phyloP scores from a whole-genome alignment of 2,113 vertebrate genomes.

The Atractosteus spatula region DNA sequence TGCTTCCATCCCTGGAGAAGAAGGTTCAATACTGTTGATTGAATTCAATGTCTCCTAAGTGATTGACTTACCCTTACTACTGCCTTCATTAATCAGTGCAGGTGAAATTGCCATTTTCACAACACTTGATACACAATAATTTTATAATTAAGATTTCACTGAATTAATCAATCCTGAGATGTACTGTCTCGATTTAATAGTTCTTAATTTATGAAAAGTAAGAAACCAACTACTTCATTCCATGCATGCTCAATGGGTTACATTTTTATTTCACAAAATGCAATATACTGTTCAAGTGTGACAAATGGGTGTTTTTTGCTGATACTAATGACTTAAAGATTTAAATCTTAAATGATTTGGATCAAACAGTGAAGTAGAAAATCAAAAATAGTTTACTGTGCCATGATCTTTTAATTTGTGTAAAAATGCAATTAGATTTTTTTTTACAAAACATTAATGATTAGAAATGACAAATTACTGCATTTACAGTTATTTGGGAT shows the following conservation, averaged over 20 bases:
- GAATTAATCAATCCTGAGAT: background rate
- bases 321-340: conserved; percentile 23
- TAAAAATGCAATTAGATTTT: conserved; percentile 27
- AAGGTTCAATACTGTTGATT: conserved; percentile 37
- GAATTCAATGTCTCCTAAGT: conserved; percentile 32
- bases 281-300: conserved; percentile 8
- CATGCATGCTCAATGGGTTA: background rate
- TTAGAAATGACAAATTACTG: conserved; percentile 29
- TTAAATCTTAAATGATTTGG: conserved; percentile 24
- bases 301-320: conserved; percentile 14
- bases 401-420: conserved; percentile 30
- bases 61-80: conserved; percentile 30
- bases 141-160: conserved; percentile 6
- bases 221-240: background rate
- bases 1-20: background rate
- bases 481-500: conserved; percentile 23
- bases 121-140: conserved; percentile 11
- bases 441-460: conserved; percentile 43
- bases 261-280: conserved; percentile 20
- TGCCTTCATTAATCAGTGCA: conserved; percentile 37
- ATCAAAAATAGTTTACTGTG: conserved; percentile 31
- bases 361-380: conserved; percentile 38
- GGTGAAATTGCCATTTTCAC: conserved; percentile 27
- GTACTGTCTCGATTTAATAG: background rate
- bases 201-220: background rate